Evolutionary conservation across 2,888 invertebrate genomes (phyloP).

Genomic region (Rhingia rostrata): DNA sequence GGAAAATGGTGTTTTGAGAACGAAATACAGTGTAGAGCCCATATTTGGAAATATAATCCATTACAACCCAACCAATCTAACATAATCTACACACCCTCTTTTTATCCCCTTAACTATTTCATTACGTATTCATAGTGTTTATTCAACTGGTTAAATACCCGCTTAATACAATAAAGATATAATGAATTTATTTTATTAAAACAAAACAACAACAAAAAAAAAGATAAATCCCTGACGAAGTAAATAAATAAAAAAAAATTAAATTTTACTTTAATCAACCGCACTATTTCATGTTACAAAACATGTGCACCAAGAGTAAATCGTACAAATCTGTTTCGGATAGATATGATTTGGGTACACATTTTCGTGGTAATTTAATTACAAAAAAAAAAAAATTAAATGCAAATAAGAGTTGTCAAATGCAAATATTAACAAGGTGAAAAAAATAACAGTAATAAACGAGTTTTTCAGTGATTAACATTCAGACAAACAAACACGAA

Average conservation of each 20-base stretch:
- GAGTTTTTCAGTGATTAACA: conserved; percentile 38
- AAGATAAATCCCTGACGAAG: neutral
- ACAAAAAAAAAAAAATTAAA: conserved; percentile 47
- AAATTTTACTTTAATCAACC: neutral
- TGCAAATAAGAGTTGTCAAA: conserved; percentile 43
- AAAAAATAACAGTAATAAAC: conserved; percentile 6
- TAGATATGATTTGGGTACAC: conserved; percentile 5
- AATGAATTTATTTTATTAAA: too few relatives aligned
- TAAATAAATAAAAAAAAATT: neutral
- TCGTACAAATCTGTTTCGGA: neutral
- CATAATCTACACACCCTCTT: too few relatives aligned
- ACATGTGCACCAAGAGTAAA: neutral
- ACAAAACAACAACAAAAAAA: too few relatives aligned
- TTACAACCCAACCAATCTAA: too few relatives aligned
- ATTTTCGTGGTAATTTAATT: conserved; percentile 42
- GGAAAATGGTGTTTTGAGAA: too few relatives aligned
- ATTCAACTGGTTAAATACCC: too few relatives aligned
- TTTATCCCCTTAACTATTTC: too few relatives aligned
- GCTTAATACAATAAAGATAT: too few relatives aligned
- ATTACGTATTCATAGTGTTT: too few relatives aligned
- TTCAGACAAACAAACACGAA: neutral
- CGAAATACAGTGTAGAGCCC: too few relatives aligned
- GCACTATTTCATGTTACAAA: neutral
- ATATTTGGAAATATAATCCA: too few relatives aligned
- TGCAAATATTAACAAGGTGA: conserved; percentile 23